Evolutionary conservation across 2,888 invertebrate genomes (phyloP).

Genomic region (Calliopum simillimum): DNA sequence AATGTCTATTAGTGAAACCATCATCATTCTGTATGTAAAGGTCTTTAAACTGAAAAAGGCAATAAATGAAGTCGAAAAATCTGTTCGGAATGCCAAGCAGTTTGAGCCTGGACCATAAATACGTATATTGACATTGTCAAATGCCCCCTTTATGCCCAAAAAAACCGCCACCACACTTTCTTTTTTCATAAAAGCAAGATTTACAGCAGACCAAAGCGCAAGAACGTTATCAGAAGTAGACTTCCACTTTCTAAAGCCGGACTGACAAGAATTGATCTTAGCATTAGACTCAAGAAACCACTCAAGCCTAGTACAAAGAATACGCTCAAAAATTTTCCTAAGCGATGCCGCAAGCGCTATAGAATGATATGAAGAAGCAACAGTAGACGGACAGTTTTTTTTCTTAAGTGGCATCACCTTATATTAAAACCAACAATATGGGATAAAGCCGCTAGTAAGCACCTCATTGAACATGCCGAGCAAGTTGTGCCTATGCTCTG

Average conservation of each 20-base stretch:
- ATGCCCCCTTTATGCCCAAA: slow-evolving; percentile 21
- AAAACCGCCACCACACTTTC: background rate
- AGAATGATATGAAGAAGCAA: background rate
- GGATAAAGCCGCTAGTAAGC: background rate
- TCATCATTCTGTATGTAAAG: background rate
- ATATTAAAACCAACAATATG: slow-evolving; percentile 6
- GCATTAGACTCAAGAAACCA: no score
- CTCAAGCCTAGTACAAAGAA: background rate
- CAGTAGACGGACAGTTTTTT: background rate
- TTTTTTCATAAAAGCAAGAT: background rate
- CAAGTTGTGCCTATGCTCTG: background rate
- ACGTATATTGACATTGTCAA: slow-evolving; percentile 25
- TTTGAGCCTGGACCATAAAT: background rate
- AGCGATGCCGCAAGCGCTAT: background rate
- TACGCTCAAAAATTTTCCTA: background rate
- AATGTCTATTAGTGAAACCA: background rate
- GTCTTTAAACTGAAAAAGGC: background rate
- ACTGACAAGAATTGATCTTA: no score
- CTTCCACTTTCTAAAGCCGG: no score
- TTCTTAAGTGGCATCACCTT: background rate
- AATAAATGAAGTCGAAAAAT: background rate
- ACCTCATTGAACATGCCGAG: slow-evolving; percentile 14
- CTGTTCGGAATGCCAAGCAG: background rate
- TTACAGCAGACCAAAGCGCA: slow-evolving; percentile 6
- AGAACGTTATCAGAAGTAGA: no score